A percentile compares a stretch with the other conserved stretches of the same genome.
These are phyloP conservation scores for Litoditis marina DNA, from an alignment of 2,888 invertebrate genomes.

Conservation along the genomic window DNA sequence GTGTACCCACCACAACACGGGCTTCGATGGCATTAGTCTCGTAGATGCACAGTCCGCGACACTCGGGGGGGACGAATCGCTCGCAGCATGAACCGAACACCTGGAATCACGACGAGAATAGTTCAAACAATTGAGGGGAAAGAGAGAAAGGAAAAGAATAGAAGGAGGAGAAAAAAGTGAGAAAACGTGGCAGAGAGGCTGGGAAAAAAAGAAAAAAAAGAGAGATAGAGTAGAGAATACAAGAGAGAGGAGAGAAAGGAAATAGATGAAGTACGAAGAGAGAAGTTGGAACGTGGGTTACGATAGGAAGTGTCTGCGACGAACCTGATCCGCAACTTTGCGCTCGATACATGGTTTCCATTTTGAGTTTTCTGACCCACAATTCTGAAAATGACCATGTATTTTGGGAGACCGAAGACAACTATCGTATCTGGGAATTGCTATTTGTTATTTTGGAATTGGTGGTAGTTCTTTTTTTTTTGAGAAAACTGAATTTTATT, in stretches of 20 bases:
- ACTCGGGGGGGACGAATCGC: constrained; percentile 60
- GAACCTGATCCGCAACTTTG: constrained; percentile 56
- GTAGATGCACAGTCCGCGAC: constrained; percentile 59
- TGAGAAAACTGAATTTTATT: too few species aligned
- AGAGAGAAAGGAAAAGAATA: background rate
- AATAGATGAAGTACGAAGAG: too few species aligned
- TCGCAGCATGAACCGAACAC: constrained; percentile 59
- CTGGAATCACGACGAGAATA: constrained; percentile 4
- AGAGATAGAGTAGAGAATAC: background rate
- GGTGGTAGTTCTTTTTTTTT: too few species aligned
- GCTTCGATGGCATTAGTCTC: constrained; percentile 60
- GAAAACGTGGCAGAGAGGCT: too few species aligned
- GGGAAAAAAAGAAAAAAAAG: background rate
- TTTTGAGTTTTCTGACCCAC: constrained; percentile 52
- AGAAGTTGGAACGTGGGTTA: too few species aligned
- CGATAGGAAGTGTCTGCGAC: too few species aligned
- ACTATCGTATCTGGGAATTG: too few species aligned
- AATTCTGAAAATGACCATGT: constrained; percentile 51
- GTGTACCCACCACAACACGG: constrained; percentile 51
- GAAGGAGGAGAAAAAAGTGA: background rate
- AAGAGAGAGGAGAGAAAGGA: background rate
- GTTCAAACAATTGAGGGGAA: background rate
- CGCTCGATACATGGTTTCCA: constrained; percentile 62
- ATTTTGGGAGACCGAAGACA: too few species aligned
- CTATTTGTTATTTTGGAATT: too few species aligned